Evolutionary conservation across 2,888 invertebrate species (phyloP), one percentile per base, ranked within the genome.

Genomic region (Choreutis nemorana): DNA sequence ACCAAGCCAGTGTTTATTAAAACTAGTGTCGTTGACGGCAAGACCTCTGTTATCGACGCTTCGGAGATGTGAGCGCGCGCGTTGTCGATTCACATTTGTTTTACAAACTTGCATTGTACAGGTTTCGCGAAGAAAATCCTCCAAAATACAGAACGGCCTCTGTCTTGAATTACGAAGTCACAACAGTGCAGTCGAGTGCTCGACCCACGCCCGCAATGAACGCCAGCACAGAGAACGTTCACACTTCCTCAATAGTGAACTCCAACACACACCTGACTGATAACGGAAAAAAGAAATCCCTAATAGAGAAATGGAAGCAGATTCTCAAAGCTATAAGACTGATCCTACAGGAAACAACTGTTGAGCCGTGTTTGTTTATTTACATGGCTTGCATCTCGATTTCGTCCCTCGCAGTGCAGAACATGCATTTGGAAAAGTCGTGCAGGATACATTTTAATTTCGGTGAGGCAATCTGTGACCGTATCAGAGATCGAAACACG

Each of bases 281-380:
- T 4, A 42, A 42, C 32, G 41, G 39, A 4, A 49, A 50, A 20
- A 51, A 45, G 14, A 40, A 44, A 30, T 55, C 64, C 34, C 65
- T 62, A 61, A 57, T 50, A 30, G 71, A 71, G 41, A 61, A 60
- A 46, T 59, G 55, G 6, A 77, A 73, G 37, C 45, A 41, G 9
- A 30, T 49, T 3, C 40, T 75, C 35, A 77, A 73, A 45, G 51
- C 50, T 22, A 40, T 85, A 9, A 68, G 62, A 40, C 44, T 45
- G 41, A 47, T 63, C 32, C 49, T 67, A 18, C 50, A 52, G 2
- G 77, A 78, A 45, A 73, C 67, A 2, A 86, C 87, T 0, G 86
- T 87, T 2, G 87, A 87, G 44, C 87, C 87, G 6, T 83, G 87
- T 43, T 54, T 87, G 37, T 83, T 85, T 36, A 70, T 81, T 37